Evolutionary conservation across 2,797 vertebrate genomes (phyloP).

Genomic region (Petrocephalus sullivani): DNA sequence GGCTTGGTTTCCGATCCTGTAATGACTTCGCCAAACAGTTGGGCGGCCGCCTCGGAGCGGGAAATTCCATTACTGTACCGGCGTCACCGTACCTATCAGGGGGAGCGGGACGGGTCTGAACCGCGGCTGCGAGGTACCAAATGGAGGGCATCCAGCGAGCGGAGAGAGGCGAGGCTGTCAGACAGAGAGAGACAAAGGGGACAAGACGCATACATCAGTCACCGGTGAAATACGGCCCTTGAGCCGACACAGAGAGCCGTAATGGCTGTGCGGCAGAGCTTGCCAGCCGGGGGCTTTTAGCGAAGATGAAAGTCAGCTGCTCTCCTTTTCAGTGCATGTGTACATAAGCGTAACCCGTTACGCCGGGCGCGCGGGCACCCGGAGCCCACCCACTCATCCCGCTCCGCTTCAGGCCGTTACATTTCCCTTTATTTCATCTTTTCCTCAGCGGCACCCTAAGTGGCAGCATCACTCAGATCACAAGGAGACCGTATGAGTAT

Average conservation of each 20-base stretch:
- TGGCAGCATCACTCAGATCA: not conserved
- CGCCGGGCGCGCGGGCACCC: constrained; percentile 26
- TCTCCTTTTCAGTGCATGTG: constrained; percentile 27
- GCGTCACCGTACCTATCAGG: not conserved
- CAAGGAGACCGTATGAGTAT: not conserved
- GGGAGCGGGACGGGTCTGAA: not conserved
- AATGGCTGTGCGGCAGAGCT: constrained; percentile 42
- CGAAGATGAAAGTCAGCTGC: constrained; percentile 50
- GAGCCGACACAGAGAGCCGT: constrained; percentile 35
- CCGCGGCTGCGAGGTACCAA: not conserved
- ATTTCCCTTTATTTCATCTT: constrained; percentile 25
- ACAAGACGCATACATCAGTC: constrained; percentile 47
- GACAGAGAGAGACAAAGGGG: not conserved
- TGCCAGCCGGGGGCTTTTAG: constrained; percentile 51
- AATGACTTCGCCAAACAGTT: not conserved
- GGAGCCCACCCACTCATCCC: constrained; percentile 41
- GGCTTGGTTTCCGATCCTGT: not conserved
- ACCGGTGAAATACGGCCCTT: constrained; percentile 42
- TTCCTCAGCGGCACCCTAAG: constrained; percentile 13
- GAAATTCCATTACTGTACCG: not conserved
- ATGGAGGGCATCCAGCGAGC: not conserved
- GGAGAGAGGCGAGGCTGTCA: not conserved
- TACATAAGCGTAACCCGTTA: constrained; percentile 37
- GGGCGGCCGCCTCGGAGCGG: not conserved
- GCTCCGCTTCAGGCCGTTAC: constrained; percentile 43